phyloP scores from a whole-genome alignment of 1,140 invertebrate genomes.

The Dinoponera quadriceps region DNA sequence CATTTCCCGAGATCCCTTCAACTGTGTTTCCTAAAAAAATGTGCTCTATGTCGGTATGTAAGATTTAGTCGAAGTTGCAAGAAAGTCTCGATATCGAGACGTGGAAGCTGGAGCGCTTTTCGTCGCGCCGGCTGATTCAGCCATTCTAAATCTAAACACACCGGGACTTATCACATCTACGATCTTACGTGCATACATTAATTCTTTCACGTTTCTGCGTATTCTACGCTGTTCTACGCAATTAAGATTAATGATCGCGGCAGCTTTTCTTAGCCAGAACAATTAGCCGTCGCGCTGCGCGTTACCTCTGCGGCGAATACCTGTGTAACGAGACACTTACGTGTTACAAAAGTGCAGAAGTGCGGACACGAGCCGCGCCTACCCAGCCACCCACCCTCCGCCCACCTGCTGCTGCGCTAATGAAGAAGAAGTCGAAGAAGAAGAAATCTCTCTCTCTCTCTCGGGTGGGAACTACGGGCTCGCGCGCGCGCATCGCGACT shows the following conservation, averaged over 20 bases:
- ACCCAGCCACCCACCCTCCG: not conserved
- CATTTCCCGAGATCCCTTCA: too few species aligned
- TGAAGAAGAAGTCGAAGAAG: not conserved
- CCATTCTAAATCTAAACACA: conserved; percentile 26
- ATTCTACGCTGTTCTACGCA: conserved; percentile 36
- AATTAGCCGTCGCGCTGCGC: conserved; percentile 30
- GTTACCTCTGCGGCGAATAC: conserved; percentile 25
- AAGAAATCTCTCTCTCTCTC: not conserved
- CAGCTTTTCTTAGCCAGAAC: conserved; percentile 28
- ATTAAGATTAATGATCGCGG: conserved; percentile 56
- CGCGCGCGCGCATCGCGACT: not conserved
- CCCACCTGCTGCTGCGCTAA: not conserved
- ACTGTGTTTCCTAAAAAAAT: too few species aligned
- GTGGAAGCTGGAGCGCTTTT: not conserved
- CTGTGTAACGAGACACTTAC: conserved; percentile 41
- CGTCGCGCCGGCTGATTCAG: conserved; percentile 5
- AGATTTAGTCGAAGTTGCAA: not conserved
- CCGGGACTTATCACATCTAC: conserved; percentile 27
- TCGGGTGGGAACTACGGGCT: conserved; percentile 2
- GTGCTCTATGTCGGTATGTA: too few species aligned
- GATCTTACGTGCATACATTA: conserved; percentile 44
- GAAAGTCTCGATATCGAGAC: not conserved
- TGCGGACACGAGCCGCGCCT: conserved; percentile 28
- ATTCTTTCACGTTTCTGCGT: conserved; percentile 21
- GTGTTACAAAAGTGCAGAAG: conserved; percentile 33